Base-by-base conservation (phyloP, 1,140 invertebrate species). In the Seison nebaliae region DNA sequence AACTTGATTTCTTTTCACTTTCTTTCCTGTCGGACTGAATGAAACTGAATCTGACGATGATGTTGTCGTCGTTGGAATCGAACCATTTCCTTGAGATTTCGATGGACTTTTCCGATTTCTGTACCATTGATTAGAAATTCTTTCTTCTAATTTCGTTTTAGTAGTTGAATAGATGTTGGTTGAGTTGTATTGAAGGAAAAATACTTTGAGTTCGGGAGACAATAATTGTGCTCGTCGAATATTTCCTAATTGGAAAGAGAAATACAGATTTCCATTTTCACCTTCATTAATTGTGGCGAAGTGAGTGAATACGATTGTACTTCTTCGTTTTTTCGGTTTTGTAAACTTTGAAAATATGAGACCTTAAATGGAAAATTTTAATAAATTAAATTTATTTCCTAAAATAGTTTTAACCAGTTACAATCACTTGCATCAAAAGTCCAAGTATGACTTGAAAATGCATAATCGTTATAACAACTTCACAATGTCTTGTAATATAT, bases 221-320 rank as follows among this genome's bases (percentile, higher is more conserved):
- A 22, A 28, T 12, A 40, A 21, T 28, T 40, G 38, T 12, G 28
- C 28, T 11, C 14, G 20, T 17, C 30, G 19, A 9, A 40, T 16
- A 29, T 40, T 40, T 6, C 38, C 38, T 11, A 40, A 28, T 18
- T 33, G 30, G 19, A 40, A 40, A 22, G 35, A 28, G 8, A 40
- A 40, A 22, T 18, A 33, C 24, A 34, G 23, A 20, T 22, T 26
- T 5, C 15, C 21, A n/a, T n/a, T n/a, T 16, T 40, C 30, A 12
- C 22, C 9, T 35, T 40, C 16, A 4, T 18, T 31, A 15, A 40
- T 20, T 17, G 28, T 23, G n/a, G 22, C 38, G 15, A 34, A 26
- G 15, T 34, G 31, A 4, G 31, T 34, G 8, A 40, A 40, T 5
- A 40, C 28, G 19, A 59, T 43, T 8, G 56, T 59, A 28, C 53